Evolutionary conservation across 2,888 invertebrate genomes (phyloP), one percentile per base, ranked within the genome.

Genomic region (Metopia argyrocephala): DNA sequence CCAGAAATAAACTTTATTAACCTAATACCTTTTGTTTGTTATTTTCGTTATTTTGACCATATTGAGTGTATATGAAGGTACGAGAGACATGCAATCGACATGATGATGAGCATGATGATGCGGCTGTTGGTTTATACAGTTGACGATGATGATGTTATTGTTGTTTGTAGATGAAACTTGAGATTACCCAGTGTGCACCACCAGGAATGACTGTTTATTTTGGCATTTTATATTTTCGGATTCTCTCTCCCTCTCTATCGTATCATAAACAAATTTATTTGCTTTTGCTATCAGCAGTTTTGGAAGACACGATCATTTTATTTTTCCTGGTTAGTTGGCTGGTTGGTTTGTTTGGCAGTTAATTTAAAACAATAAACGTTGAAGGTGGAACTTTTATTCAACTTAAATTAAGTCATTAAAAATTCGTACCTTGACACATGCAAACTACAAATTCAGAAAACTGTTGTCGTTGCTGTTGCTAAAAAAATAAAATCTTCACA

Each of bases 321-420:
- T 66, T 46, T 66, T n/a, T 57, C 38, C 50, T 50, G 73, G 54
- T 54, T 71, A 62, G 62, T 54, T 61, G 21, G 56, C 18, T 61
- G 45, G 38, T 12, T 54, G 38, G 4, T 18, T 61, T 9, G 38
- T 61, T 18, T 46, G 20, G 48, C 45, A 69, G 65, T 69, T 66
- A 75, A 81, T 80, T 84, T 84, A 85, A 87, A 87, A 87, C 86
- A 87, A 88, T 87, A 87, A 88, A 87, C 85, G 38, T 12, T 1
- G 87, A 87, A 87, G 87, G 86, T 87, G 87, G 86, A 86, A 87
- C 87, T 87, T 87, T 87, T 87, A 87, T 87, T 86, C 84, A 86
- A 88, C 87, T 87, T 88, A 88, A 88, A 88, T 88, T 88, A 88
- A 88, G 88, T 87, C 88, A 88, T 88, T 88, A 88, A 88, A 88